Evolutionary conservation across 2,113 vertebrate species (phyloP).

Genomic region (Aptenodytes forsteri): DNA sequence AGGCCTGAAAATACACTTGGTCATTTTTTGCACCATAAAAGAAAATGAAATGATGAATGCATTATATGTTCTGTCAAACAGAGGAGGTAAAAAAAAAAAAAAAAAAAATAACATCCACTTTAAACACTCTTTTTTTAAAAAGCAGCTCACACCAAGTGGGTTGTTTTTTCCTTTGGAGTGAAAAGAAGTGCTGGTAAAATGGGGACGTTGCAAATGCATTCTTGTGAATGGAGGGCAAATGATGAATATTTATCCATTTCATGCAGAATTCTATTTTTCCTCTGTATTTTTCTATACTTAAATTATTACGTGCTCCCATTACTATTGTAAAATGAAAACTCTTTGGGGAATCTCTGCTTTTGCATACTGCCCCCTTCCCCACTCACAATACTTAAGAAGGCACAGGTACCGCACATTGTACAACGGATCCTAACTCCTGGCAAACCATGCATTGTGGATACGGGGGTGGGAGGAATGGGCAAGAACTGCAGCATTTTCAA

Average conservation of each 20-base stretch:
- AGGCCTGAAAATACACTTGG: constrained; percentile 50
- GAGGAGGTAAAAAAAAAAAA: background rate
- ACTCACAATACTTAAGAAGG: background rate
- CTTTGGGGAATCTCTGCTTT: background rate
- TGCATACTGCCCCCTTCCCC: background rate
- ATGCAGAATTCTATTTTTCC: constrained; percentile 32
- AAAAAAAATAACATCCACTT: constrained; percentile 24
- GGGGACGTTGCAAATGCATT: constrained; percentile 21
- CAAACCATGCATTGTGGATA: constrained; percentile 50
- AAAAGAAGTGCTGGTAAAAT: background rate
- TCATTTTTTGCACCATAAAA: constrained; percentile 58
- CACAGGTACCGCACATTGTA: background rate
- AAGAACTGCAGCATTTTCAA: constrained; percentile 39
- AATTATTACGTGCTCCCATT: background rate
- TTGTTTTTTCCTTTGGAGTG: background rate
- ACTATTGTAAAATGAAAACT: constrained; percentile 20
- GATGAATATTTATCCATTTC: constrained; percentile 58
- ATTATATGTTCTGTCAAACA: constrained; percentile 57
- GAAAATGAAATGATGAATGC: constrained; percentile 55
- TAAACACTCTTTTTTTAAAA: constrained; percentile 10
- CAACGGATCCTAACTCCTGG: constrained; percentile 25
- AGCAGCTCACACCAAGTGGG: constrained; percentile 21
- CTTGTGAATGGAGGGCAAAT: constrained; percentile 50
- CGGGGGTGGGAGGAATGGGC: background rate
- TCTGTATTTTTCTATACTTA: constrained; percentile 42